phyloP scores from a whole-genome alignment of 2,113 vertebrate genomes.

The Ardeotis arabs region DNA sequence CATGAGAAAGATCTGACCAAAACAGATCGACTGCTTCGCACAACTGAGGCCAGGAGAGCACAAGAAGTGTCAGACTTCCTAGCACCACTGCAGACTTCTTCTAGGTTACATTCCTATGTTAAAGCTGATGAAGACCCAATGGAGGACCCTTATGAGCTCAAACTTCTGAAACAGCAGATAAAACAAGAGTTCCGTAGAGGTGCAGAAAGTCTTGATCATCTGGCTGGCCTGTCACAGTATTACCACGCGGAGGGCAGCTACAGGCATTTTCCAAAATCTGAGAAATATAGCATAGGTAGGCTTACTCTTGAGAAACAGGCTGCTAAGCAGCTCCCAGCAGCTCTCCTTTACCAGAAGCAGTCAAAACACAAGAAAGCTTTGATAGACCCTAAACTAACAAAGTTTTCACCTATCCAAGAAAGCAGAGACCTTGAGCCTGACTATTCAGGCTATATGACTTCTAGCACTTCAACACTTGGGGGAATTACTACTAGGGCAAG shows the following conservation, averaged over 20 bases:
- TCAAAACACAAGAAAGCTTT: conserved; percentile 94
- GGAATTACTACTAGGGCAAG: conserved; percentile 91
- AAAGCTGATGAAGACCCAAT: conserved; percentile 96
- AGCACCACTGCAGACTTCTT: conserved; percentile 83
- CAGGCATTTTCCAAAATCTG: conserved; percentile 94
- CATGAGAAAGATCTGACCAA: conserved; percentile 95
- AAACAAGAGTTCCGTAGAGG: conserved; percentile 98
- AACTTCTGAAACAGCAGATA: conserved; percentile 96
- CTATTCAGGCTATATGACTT: conserved; percentile 90
- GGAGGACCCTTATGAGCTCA: conserved; percentile 98
- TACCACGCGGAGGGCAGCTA: conserved; percentile 89
- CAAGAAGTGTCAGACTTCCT: conserved; percentile 94
- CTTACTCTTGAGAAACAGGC: conserved; percentile 98
- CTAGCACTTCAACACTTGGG: conserved; percentile 88
- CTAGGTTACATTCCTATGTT: conserved; percentile 88
- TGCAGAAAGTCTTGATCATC: conserved; percentile 90
- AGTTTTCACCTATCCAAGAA: conserved; percentile 97
- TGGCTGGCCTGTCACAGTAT: conserved; percentile 90
- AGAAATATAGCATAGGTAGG: conserved; percentile 97
- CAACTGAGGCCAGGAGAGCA: conserved; percentile 86
- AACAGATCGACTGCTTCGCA: conserved; percentile 89
- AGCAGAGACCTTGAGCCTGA: conserved; percentile 93
- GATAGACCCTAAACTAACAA: conserved; percentile 93
- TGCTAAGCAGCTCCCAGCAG: conserved; percentile 95
- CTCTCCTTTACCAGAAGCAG: conserved; percentile 96